Evolutionary conservation across 2,113 vertebrate species (phyloP).

Genomic region (Lasiurus cinereus): DNA sequence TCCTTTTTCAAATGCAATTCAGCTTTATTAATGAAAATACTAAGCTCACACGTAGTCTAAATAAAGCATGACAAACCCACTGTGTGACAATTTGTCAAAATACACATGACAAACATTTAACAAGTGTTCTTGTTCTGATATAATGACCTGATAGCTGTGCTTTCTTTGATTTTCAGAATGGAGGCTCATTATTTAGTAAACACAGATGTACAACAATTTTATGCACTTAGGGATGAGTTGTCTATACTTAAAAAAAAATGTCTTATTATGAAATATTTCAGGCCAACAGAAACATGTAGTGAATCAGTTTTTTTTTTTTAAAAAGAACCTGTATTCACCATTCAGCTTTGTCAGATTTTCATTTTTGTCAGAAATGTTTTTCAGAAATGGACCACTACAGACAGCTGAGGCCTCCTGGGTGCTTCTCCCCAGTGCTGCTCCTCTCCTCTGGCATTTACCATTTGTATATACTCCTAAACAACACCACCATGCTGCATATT

Average conservation of each 20-base stretch:
- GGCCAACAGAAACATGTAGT: not conserved
- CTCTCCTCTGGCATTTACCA: not conserved
- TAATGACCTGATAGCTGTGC: not conserved
- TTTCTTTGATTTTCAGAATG: not conserved
- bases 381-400: not conserved
- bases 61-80: not conserved
- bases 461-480: not conserved
- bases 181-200: not conserved
- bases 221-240: not conserved
- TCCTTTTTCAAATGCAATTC: not conserved
- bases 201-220: not conserved
- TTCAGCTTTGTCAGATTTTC: constrained; percentile 10
- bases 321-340: not conserved
- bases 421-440: not conserved
- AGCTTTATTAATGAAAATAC: not conserved
- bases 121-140: not conserved
- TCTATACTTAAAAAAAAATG: not conserved
- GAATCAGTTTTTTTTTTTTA: not conserved
- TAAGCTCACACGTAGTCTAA: not conserved
- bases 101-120: not conserved
- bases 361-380: constrained; percentile 13
- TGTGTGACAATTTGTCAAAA: not conserved
- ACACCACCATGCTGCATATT: not conserved
- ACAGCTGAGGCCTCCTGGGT: not conserved
- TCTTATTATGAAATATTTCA: constrained; percentile 33